These are phyloP conservation scores for Uropsilus gracilis DNA, from an alignment of 2,113 vertebrate genomes.

Conservation along the genomic window DNA sequence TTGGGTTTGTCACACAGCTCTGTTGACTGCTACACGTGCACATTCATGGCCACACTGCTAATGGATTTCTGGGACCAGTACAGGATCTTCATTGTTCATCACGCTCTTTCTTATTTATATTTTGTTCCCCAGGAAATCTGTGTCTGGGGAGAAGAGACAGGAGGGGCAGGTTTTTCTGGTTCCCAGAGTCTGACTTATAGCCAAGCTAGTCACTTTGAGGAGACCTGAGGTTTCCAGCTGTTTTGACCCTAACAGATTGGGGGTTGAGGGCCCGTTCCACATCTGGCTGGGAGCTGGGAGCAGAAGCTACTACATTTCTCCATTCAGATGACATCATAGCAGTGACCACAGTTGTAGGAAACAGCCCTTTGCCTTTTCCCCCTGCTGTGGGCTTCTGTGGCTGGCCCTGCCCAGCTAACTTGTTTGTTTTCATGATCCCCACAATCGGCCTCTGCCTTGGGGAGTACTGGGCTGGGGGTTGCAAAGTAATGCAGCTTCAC, in stretches of 20 bases:
- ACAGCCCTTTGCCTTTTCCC: background rate
- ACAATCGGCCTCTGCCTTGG: background rate
- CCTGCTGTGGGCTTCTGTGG: background rate
- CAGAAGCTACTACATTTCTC: background rate
- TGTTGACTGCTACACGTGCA: background rate
- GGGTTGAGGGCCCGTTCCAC: background rate
- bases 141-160: background rate
- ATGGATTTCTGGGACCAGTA: background rate
- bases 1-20: background rate
- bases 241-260: background rate
- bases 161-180: background rate
- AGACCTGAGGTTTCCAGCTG: background rate
- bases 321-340: background rate
- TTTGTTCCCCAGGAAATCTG: background rate
- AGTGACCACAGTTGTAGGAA: background rate
- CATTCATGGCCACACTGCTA: background rate
- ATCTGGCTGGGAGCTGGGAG: background rate
- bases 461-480: background rate
- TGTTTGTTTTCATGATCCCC: background rate
- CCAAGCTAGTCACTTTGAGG: background rate
- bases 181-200: background rate
- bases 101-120: background rate
- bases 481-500: fast-evolving
- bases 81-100: background rate
- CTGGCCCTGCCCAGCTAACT: background rate